Conservation (phyloP, 2,797 vertebrate genomes). For the Bryconaethiops microstoma region DNA sequence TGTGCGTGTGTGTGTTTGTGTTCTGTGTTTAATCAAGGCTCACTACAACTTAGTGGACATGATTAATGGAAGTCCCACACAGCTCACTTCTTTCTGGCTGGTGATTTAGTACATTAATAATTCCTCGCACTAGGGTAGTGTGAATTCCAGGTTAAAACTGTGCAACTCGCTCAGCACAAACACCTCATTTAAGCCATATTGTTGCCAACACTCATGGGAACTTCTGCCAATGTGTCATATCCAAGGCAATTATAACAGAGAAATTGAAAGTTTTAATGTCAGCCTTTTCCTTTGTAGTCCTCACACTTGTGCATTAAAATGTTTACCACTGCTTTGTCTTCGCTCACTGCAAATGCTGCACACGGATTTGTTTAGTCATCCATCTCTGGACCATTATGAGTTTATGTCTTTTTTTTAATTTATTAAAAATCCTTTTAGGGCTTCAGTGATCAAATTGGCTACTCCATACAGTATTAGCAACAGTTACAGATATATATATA, state of each 20-base stretch:
- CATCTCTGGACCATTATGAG: neutral
- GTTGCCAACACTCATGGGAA: slow-evolving; percentile 70
- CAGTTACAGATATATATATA: no score
- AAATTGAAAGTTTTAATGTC: slow-evolving; percentile 65
- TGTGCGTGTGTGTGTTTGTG: slow-evolving; percentile 21
- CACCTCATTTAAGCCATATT: slow-evolving; percentile 83
- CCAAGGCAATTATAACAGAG: slow-evolving; percentile 60
- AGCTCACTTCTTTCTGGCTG: slow-evolving; percentile 68
- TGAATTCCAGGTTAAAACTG: slow-evolving; percentile 75
- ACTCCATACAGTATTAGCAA: no score
- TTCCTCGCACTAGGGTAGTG: slow-evolving; percentile 78
- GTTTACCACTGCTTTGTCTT: neutral
- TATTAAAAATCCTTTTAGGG: neutral
- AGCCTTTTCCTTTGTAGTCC: slow-evolving; percentile 56
- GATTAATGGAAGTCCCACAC: slow-evolving; percentile 81
- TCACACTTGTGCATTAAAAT: slow-evolving; percentile 14
- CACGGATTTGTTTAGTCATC: neutral
- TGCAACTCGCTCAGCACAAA: slow-evolving; percentile 78
- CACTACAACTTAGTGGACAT: slow-evolving; percentile 70
- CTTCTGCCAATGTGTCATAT: slow-evolving; percentile 67
- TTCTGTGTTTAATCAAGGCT: slow-evolving; percentile 62
- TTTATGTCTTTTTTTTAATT: neutral
- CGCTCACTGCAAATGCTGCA: neutral
- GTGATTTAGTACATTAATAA: slow-evolving; percentile 85
- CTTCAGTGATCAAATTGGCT: no score